A percentile compares a stretch with the other conserved stretches of the same genome.
These are phyloP conservation scores for Phoenicopterus ruber DNA, from an alignment of 2,113 vertebrate genomes.

Conservation along the genomic window DNA sequence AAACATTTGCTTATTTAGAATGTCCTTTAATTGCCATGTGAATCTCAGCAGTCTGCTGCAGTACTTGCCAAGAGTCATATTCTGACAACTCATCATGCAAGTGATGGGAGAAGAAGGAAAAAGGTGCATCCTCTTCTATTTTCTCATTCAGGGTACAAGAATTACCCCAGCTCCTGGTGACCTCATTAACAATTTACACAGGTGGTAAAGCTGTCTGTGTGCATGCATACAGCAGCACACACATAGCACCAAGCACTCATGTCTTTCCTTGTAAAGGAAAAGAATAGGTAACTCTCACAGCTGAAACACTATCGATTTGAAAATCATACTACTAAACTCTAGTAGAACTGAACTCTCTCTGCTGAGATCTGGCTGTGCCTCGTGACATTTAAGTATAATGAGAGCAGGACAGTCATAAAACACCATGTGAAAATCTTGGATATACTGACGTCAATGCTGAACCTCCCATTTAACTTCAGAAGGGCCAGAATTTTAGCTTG, in stretches of 20 bases:
- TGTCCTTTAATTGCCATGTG: background rate
- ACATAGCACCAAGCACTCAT: accelerated
- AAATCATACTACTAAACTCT: background rate
- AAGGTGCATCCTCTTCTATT: background rate
- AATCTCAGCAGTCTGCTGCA: background rate
- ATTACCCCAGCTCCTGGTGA: background rate
- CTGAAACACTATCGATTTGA: background rate
- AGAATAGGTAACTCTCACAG: background rate
- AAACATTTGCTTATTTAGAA: background rate
- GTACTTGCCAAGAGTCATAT: background rate
- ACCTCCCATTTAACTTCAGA: background rate
- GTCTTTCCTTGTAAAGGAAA: background rate
- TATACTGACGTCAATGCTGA: background rate
- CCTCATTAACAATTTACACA: too few species aligned
- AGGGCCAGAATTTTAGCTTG: background rate
- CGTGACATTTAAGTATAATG: background rate
- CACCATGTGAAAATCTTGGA: background rate
- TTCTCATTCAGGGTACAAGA: background rate
- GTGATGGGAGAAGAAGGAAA: background rate
- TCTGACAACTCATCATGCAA: background rate
- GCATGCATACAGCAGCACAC: background rate
- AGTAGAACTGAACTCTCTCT: background rate
- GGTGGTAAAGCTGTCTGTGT: background rate
- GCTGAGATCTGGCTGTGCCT: background rate
- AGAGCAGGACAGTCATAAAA: background rate